Evolutionary conservation across 1,140 invertebrate genomes (phyloP), one percentile per base, ranked within the genome.

Genomic region (Panagrolaimus sp.): DNA sequence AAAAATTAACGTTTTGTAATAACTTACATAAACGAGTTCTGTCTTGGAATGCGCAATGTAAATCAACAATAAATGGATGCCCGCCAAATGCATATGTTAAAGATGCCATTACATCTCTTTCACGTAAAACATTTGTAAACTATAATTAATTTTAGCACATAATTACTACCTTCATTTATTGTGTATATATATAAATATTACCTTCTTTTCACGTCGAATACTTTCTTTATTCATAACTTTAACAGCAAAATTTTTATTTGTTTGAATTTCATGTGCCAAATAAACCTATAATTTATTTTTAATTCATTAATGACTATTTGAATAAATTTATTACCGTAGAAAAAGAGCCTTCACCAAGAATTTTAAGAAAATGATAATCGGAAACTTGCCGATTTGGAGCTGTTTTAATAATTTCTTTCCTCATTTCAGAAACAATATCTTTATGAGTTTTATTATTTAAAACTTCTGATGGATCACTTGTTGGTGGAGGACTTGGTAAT

Each of bases 31-130:
- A 88, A 79, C 92, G 88, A 73, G 92, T 89, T 24, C 87, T 77
- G 84, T 98, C 94, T 87, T 98, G 96, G 87, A 99, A 98, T 46
- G 96, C 96, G 84, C 90, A 96, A 80, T 90, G 94, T 6, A 99
- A 86, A 78, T 90, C 90, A 15, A 97, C 92, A 84, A 98, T 94
- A 83, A 92, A 95, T 17, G 89, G 89, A 73, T 86, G 85, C 46
- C 84, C 83, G 6, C 83, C 72, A 71, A 78, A 43, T 21, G 48
- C 66, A 52, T 85, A 69, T 0, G 71, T 80, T 9, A 79, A 45
- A 14, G 45, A 48, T 21, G 78, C 89, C 72, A 96, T 84, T 15
- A 93, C 90, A 78, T 94, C 90, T 83, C 93, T 95, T 83, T 96
- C 94, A 45, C 94, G 87, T 83, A 90, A 91, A 43, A 98, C 90